These are phyloP conservation scores for Rachycentron canadum DNA, from an alignment of 2,797 vertebrate genomes.

Conservation along the genomic window DNA sequence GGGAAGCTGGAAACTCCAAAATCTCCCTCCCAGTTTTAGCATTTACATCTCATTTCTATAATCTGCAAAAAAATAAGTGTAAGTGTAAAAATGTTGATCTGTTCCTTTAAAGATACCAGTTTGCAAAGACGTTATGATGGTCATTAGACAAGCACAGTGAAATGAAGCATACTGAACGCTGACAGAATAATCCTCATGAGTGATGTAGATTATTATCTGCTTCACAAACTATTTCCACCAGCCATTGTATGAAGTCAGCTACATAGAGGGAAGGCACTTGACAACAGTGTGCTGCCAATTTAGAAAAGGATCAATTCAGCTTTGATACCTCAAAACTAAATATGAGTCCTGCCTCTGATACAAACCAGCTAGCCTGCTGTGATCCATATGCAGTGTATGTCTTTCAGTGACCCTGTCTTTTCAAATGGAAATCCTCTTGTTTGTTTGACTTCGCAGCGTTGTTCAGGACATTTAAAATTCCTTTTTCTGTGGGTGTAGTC, in stretches of 20 bases:
- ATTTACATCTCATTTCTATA: background rate
- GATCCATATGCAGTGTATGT: constrained; percentile 49
- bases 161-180: constrained; percentile 15
- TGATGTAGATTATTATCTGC: constrained; percentile 41
- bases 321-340: constrained; percentile 25
- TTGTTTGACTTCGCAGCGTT: constrained; percentile 51
- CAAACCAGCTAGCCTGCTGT: constrained; percentile 34
- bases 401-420: constrained; percentile 33
- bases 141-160: background rate
- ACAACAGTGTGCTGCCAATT: constrained; percentile 20
- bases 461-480: constrained; percentile 45
- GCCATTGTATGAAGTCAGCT: constrained; percentile 20
- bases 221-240: constrained; percentile 45
- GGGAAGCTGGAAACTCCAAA: background rate
- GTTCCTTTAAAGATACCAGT: background rate
- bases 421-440: constrained; percentile 57
- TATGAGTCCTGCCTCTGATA: constrained; percentile 29
- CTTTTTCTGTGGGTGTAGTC: constrained; percentile 4
- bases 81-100: background rate
- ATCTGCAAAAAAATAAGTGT: background rate
- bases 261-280: constrained; percentile 25
- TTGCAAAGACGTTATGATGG: background rate
- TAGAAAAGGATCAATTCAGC: background rate
- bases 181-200: constrained; percentile 28
- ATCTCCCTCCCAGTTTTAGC: too few relatives aligned